Percentiles rank a stretch among this genome's conserved stretches.
phyloP scores from a whole-genome alignment of 1,140 invertebrate genomes.

The Pseudobourletiella spinata region DNA sequence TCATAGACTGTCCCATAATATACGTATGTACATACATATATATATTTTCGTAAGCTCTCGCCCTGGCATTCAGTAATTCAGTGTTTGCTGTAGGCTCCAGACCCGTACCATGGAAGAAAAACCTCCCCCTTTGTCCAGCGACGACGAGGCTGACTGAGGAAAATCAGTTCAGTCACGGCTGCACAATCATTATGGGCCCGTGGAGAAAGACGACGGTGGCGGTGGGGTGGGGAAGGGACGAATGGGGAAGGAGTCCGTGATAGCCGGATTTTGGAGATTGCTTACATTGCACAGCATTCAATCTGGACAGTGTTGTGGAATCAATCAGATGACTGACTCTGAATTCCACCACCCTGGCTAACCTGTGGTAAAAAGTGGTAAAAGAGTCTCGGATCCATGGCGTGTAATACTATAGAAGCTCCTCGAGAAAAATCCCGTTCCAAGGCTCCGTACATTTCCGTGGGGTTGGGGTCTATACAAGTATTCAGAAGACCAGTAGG shows the following conservation, averaged over 20 bases:
- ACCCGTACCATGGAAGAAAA: not conserved
- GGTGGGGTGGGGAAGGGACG: not conserved
- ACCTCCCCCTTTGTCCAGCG: not conserved
- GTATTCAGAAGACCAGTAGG: not conserved
- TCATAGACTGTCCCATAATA: no score
- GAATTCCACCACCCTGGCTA: not conserved
- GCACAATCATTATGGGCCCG: not conserved
- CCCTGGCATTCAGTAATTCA: no score
- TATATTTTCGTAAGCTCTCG: no score
- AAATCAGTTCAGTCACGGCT: not conserved
- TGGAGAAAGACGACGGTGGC: not conserved
- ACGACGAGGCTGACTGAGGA: not conserved
- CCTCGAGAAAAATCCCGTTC: not conserved
- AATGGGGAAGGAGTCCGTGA: not conserved
- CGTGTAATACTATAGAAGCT: no score
- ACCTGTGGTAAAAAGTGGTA: constrained; percentile 1
- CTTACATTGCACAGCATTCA: constrained; percentile 16
- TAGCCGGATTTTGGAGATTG: constrained; percentile 15
- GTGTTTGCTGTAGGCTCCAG: not conserved
- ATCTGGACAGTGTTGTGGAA: no score
- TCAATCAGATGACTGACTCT: constrained; percentile 5
- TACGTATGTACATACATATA: no score
- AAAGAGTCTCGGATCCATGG: not conserved
- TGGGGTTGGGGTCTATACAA: not conserved
- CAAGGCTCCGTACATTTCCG: not conserved